Base-by-base conservation (phyloP, 2,113 vertebrate species). In the Vidua macroura region DNA sequence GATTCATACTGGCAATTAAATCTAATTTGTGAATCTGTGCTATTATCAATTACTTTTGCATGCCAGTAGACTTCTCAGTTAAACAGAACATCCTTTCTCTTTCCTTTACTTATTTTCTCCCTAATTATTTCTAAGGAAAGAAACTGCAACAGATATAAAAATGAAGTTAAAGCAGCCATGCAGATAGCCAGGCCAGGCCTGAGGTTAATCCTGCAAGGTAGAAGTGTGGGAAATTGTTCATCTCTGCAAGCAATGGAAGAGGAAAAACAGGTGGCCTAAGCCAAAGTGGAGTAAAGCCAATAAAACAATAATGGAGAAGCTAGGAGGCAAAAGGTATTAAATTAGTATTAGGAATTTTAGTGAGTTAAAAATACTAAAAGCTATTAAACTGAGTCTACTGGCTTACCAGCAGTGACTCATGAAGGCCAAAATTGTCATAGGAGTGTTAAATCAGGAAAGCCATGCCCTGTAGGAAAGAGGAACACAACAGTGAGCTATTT, bases 401-500 rank as follows among this genome's bases (percentile, higher is more conserved):
- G 7, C 5, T 81, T 78, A 43, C 2, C 46, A 69, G n/a, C n/a
- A 69, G 46, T 53, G 41, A 49, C 11, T 66, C 0, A 0, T 2
- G 2, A 63, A 83, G 19, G 10, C 35, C 23, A 55, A 39, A 20
- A 48, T 72, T 70, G 43, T 46, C 23, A 9, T 7, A 16, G 27
- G 10, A 77, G 10, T 1, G 1, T 49, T 31, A 81, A 63, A 78
- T 63, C 4, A 70, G 13, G 39, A 86, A 88, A 88, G 11, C 5
- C 55, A 56, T 17, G 3, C 7, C 17, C 18, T 25, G 23, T 0
- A 52, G 8, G 8, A 48, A 41, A 44, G 12, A 51, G 15, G 14
- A 46, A 27, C 2, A 11, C 18, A 86, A 16, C 30, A 59, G 15
- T 22, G 28, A 12, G 12, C 4, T 83, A 1, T 49, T 90, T 10